A percentile compares a stretch with the other conserved stretches of the same genome.
Conservation (phyloP, 1,140 invertebrate species). For the Sminthurides bifidus region DNA sequence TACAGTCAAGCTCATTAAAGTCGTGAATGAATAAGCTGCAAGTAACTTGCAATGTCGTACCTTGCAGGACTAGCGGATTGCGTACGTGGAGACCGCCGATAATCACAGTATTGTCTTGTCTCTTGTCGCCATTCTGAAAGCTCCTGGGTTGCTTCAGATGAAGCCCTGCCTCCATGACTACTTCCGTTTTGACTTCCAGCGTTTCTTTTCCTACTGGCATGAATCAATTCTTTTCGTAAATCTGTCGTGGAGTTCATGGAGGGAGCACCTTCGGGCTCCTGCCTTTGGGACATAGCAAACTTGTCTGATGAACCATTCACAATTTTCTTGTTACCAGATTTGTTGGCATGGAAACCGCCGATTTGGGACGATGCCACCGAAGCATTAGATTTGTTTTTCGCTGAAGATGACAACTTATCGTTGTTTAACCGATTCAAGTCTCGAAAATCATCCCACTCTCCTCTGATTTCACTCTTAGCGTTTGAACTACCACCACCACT, state of each 20-base stretch:
- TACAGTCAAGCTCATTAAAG: neutral
- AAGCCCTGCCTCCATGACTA: neutral
- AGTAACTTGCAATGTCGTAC: slow-evolving; percentile 7
- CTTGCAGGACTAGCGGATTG: slow-evolving; percentile 20
- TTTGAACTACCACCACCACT: neutral
- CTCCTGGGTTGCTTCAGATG: slow-evolving; percentile 34
- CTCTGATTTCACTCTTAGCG: slow-evolving; percentile 2
- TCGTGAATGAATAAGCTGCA: too few species aligned
- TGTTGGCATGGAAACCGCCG: neutral
- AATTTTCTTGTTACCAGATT: too few species aligned
- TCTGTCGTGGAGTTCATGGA: slow-evolving; percentile 12
- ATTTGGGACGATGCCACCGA: neutral
- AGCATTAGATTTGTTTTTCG: neutral
- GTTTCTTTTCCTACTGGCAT: slow-evolving; percentile 25
- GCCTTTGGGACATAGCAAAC: slow-evolving; percentile 19
- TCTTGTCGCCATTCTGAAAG: slow-evolving; percentile 40
- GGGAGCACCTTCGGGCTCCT: slow-evolving; percentile 35
- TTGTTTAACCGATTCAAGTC: too few species aligned
- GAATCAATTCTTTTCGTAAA: slow-evolving; percentile 30
- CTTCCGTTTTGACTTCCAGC: slow-evolving; percentile 1
- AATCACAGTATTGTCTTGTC: slow-evolving; percentile 42
- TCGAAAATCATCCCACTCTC: too few species aligned
- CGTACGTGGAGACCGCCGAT: slow-evolving; percentile 33
- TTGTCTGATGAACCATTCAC: too few species aligned
- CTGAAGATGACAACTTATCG: too few species aligned